Evolutionary conservation across 2,797 vertebrate species (phyloP), one percentile per base, ranked within the genome.

Genomic region (Picus viridis): DNA sequence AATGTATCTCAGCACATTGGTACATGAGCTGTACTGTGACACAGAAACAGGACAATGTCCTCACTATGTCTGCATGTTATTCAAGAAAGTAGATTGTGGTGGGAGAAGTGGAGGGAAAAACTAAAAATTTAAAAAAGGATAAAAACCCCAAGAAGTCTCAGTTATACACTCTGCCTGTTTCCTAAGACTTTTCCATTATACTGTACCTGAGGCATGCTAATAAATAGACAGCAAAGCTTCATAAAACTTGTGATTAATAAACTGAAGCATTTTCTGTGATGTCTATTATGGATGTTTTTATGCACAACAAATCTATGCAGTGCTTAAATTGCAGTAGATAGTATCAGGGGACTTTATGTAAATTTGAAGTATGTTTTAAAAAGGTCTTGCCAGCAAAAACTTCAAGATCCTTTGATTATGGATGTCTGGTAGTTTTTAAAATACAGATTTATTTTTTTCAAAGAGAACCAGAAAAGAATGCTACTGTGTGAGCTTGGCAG

Each of bases 41-140:
- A 62, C 73, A 73, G 86, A 89, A 92, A 56, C 93, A 91, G 74
- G 82, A 92, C 93, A 51, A 81, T 92, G 79, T 81, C 67, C 82
- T 85, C 57, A 10, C 57, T 89, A 73, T 63, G 34, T 78, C 68
- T 89, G 27, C 30, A 4, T 74, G 57, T 64, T 81, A 43, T 70
- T 92, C 30, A 39, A 71, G 61, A 86, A 94, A 89, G 88, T 73
- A 93, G 90, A 93, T 78, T 82, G 56, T n/a, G 12, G n/a, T 54
- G 23, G 34, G 45, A 36, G 18, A 77, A 64, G 71, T 64, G 62
- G n/a, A 72, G 14, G 29, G 10, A 19, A 67, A 83, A 67, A 49
- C 22, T 22, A 17, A 45, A 45, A 45, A 20, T 22, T 49, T 49
- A 5, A 6, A 22, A 49, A 49, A 49, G 19, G 20, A 22, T 22